These are phyloP conservation scores for Hedychridium roseum DNA, from an alignment of 2,888 invertebrate genomes.

Conservation along the genomic window DNA sequence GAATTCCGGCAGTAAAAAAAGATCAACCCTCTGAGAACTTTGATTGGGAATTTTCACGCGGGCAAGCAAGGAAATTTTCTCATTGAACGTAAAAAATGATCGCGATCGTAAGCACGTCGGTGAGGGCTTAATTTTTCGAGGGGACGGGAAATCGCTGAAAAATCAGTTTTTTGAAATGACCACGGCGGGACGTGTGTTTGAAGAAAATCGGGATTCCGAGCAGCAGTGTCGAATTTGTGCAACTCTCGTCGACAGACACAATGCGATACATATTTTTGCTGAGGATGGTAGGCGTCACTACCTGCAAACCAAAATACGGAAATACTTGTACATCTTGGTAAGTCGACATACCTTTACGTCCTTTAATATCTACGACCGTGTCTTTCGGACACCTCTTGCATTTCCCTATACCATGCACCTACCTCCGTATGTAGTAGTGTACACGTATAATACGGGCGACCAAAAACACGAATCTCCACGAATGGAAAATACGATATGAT, in stretches of 20 bases:
- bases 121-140: too few relatives aligned
- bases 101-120: too few relatives aligned
- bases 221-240: constrained; percentile 71
- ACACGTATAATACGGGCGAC: too few relatives aligned
- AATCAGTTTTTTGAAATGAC: constrained; percentile 46
- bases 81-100: too few relatives aligned
- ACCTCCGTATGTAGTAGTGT: background rate
- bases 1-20: too few relatives aligned
- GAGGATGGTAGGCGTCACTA: constrained; percentile 73
- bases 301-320: constrained; percentile 73
- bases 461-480: too few relatives aligned
- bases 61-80: too few relatives aligned
- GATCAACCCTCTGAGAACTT: too few relatives aligned
- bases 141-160: constrained; percentile 24
- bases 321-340: constrained; percentile 75
- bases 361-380: constrained; percentile 2
- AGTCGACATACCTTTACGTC: constrained; percentile 36
- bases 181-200: constrained; percentile 38
- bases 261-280: constrained; percentile 71
- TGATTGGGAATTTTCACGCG: too few relatives aligned
- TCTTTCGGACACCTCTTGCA: constrained; percentile 2
- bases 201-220: constrained; percentile 39
- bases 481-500: too few relatives aligned
- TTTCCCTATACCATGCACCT: constrained; percentile 3
- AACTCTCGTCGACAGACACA: constrained; percentile 68